Evolutionary conservation across 2,113 vertebrate genomes (phyloP).

Genomic region (Piprites chloris): DNA sequence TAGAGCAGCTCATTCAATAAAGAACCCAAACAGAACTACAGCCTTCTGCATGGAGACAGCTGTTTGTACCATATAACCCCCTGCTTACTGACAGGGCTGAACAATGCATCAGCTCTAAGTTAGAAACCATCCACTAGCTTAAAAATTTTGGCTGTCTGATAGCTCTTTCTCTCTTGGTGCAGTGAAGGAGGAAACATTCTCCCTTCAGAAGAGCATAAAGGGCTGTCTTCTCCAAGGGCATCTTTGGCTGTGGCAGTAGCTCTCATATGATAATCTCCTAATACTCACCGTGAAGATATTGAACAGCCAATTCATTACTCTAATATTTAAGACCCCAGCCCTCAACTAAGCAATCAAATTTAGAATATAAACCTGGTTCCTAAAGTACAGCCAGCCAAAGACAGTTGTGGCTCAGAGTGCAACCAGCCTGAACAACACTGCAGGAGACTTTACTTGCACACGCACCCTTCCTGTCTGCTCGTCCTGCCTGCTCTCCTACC

Average conservation of each 20-base stretch:
- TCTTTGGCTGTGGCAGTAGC: neutral
- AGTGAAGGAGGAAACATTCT: neutral
- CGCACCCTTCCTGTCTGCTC: neutral
- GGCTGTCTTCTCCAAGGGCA: neutral
- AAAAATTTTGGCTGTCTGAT: neutral
- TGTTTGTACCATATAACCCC: neutral
- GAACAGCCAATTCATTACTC: neutral
- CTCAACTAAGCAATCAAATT: neutral
- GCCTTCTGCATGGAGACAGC: neutral
- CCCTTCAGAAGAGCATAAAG: neutral
- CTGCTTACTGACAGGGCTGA: neutral
- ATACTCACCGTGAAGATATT: neutral
- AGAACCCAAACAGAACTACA: neutral
- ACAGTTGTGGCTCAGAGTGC: neutral
- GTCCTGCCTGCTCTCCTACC: neutral
- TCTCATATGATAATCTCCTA: neutral
- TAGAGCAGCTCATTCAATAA: neutral
- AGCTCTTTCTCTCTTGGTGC: neutral
- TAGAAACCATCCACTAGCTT: neutral
- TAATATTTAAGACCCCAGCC: neutral
- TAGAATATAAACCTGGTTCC: neutral
- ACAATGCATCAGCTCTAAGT: neutral
- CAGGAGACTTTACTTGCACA: neutral
- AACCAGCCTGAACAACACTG: neutral
- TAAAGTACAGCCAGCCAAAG: neutral